Evolutionary conservation across 2,113 vertebrate genomes (phyloP), one percentile per base, ranked within the genome.

Genomic region (Chionis minor): DNA sequence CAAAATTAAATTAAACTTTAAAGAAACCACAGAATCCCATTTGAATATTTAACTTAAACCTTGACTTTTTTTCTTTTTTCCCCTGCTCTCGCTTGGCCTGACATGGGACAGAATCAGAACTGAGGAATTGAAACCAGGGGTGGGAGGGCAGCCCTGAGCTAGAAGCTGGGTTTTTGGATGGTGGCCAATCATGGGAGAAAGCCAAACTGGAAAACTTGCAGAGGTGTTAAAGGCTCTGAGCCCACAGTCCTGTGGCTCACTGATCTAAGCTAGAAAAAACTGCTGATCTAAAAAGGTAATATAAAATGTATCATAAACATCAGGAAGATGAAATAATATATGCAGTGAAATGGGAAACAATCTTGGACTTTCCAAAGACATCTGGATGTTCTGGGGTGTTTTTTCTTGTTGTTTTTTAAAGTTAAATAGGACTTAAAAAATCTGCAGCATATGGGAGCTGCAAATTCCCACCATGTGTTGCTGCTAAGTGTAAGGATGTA

Each of bases 1-100:
- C 9, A 73, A 82, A 88, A 89, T 91, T 85, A 85, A 91, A 80
- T 82, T 87, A 92, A 93, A 85, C 33, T 96, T 85, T 80, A 87
- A 89, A 92, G 66, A 89, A 72, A 87, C n/a, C 78, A 47, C 54
- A 54, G 40, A 85, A 87, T 88, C 62, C 21, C 45, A 58, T 85
- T 91, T 83, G 71, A 94, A 86, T 96, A 82, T 87, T 86, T 67
- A 71, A 63, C 11, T 28, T 81, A 63, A 81, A 59, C 23, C n/a
- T 59, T 73, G 47, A 49, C 47, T 47, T 23, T 30, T 30, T n/a
- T 33, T 33, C 38, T 42, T 13, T 12, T 9, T 12, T 4, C 3
- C 14, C 9, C 19, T 23, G 18, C 6, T 32, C 18, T 52, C 13
- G 42, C 32, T 81, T 81, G 80, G 12, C 15, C 12, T 4, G 2